Percentiles rank a stretch among this genome's conserved stretches.
These are phyloP conservation scores for Merodon equestris DNA, from an alignment of 2,888 invertebrate species.

Conservation along the genomic window DNA sequence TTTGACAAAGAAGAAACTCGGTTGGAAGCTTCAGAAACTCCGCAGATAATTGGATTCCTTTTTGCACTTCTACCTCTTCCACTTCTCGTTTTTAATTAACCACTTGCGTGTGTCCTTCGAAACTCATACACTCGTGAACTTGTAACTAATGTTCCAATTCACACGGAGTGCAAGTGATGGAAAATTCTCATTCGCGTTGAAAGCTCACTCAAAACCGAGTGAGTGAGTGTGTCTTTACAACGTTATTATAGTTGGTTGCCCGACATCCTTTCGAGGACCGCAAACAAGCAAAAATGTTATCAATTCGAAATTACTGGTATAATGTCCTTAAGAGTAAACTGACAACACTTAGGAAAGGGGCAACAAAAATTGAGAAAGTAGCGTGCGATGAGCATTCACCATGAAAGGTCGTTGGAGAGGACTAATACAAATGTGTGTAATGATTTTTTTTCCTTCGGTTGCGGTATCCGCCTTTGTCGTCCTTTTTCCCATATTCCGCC, in stretches of 20 bases:
- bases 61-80: no score
- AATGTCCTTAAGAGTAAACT: conserved; percentile 60
- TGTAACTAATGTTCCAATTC: conserved; percentile 2
- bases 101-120: conserved; percentile 10
- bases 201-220: not conserved
- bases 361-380: no score
- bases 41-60: no score
- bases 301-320: conserved; percentile 63
- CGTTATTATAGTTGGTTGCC: conserved; percentile 16
- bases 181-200: conserved; percentile 37
- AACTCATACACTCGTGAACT: not conserved
- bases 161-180: conserved; percentile 42
- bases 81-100: conserved; percentile 31
- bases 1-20: no score
- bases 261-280: conserved; percentile 4
- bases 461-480: conserved; percentile 10
- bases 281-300: conserved; percentile 46
- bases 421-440: conserved; percentile 60
- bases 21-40: no score
- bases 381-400: conserved; percentile 13
- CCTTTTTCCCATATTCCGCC: conserved; percentile 2
- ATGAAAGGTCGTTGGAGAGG: conserved; percentile 55
- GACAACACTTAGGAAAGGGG: conserved; percentile 35
- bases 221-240: no score
- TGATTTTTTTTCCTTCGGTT: conserved; percentile 39